Percentiles rank a stretch among this genome's conserved stretches.
phyloP scores from a whole-genome alignment of 2,797 vertebrate genomes.

The Pteropus rufus region DNA sequence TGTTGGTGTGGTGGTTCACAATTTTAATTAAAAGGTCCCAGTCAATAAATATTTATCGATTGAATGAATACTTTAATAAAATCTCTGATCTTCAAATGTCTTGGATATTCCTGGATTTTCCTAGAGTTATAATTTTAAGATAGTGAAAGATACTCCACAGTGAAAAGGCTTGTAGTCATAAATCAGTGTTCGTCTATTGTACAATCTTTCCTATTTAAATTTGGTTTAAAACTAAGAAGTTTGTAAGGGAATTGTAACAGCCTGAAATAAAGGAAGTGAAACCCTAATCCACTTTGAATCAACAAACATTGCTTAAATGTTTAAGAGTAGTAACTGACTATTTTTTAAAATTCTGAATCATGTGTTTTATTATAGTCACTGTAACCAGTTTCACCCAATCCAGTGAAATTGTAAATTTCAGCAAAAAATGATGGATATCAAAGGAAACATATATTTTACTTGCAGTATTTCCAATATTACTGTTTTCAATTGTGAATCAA shows the following conservation, averaged over 20 bases:
- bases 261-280: background rate
- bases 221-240: background rate
- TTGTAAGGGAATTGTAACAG: background rate
- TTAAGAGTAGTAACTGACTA: conserved; percentile 42
- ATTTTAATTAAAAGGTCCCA: background rate
- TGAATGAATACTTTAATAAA: background rate
- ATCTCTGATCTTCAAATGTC: background rate
- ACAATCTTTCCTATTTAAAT: background rate
- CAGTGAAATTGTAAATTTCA: background rate
- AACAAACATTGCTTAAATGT: background rate
- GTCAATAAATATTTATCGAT: background rate
- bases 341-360: background rate
- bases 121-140: background rate
- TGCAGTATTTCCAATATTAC: background rate
- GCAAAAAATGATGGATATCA: conserved; percentile 5
- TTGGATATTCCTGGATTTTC: background rate
- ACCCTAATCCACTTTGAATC: conserved; percentile 8
- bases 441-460: conserved; percentile 3
- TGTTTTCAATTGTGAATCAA: background rate
- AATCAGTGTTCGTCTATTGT: background rate
- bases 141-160: background rate
- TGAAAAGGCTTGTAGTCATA: background rate
- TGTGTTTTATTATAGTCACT: background rate
- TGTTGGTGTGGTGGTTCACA: background rate
- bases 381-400: background rate